Evolutionary conservation across 2,797 vertebrate genomes (phyloP).

Genomic region (Gallinago stenura): DNA sequence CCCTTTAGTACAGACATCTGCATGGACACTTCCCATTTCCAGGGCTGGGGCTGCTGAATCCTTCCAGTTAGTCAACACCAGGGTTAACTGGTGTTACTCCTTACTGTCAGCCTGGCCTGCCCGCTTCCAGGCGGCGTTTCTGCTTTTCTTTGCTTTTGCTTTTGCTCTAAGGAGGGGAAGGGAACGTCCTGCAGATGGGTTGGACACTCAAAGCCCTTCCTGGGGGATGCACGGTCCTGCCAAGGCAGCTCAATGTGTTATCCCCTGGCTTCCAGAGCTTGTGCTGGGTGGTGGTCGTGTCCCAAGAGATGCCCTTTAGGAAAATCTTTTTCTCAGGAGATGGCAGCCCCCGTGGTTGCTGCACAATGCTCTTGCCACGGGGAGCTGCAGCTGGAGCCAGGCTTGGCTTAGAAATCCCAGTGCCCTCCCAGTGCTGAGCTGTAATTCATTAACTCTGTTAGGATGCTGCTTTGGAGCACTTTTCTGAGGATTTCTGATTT

Average conservation of each 20-base stretch:
- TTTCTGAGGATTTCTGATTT: not conserved
- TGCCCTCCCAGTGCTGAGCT: fast-evolving
- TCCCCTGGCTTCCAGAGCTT: not conserved
- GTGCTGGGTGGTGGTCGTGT: not conserved
- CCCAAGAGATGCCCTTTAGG: not conserved
- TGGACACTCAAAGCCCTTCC: not conserved
- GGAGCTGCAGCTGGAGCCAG: not conserved
- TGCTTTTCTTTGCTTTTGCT: not conserved
- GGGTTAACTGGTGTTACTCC: not conserved
- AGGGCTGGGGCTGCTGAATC: not conserved
- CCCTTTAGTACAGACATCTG: not conserved
- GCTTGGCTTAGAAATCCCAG: not conserved
- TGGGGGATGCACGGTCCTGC: fast-evolving
- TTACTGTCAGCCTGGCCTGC: not conserved
- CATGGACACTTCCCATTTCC: not conserved
- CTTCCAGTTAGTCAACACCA: not conserved
- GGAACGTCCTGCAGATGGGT: not conserved
- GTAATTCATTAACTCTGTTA: not conserved
- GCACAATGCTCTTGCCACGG: not conserved
- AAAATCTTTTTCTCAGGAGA: not conserved
- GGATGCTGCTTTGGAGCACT: not conserved
- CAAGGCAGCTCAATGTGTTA: not conserved
- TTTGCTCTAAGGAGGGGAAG: not conserved
- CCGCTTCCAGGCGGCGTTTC: not conserved
- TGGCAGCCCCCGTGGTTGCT: not conserved